Percentiles rank a stretch among this genome's conserved stretches.
These are phyloP conservation scores for Seladonia tumulorum DNA, from an alignment of 2,888 invertebrate genomes.

Conservation along the genomic window DNA sequence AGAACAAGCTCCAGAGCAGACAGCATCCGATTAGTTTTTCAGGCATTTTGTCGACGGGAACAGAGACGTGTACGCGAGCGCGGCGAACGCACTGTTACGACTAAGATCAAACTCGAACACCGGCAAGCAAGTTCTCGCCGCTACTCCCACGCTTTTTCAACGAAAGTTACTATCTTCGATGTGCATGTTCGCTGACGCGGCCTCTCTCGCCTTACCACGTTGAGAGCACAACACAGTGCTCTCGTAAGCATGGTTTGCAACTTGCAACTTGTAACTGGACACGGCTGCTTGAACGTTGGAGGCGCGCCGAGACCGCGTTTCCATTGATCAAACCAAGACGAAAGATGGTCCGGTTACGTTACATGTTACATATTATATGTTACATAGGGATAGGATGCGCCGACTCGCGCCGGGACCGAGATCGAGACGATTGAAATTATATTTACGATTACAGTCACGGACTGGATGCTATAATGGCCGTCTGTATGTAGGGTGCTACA, in stretches of 20 bases:
- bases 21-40: slow-evolving; percentile 48
- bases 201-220: not conserved
- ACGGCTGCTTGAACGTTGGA: not conserved
- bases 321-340: slow-evolving; percentile 1
- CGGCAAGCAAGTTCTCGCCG: slow-evolving; percentile 41
- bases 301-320: not conserved
- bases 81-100: slow-evolving; percentile 39
- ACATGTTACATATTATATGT: not conserved
- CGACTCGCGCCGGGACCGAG: not conserved
- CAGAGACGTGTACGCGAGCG: not conserved
- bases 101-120: slow-evolving; percentile 30
- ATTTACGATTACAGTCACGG: not conserved
- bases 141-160: slow-evolving; percentile 60
- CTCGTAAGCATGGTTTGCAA: not conserved
- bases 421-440: not conserved
- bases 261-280: not conserved
- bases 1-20: slow-evolving; percentile 60
- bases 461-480: not conserved
- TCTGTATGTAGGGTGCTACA: not conserved
- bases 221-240: not conserved
- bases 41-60: slow-evolving; percentile 39
- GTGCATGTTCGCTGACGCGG: slow-evolving; percentile 36
- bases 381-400: not conserved
- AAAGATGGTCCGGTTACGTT: not conserved
- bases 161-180: slow-evolving; percentile 54